Percentiles rank a stretch among this genome's conserved stretches.
These are phyloP conservation scores for Dendrocopos noguchii DNA, from an alignment of 2,113 vertebrate genomes.

Conservation along the genomic window DNA sequence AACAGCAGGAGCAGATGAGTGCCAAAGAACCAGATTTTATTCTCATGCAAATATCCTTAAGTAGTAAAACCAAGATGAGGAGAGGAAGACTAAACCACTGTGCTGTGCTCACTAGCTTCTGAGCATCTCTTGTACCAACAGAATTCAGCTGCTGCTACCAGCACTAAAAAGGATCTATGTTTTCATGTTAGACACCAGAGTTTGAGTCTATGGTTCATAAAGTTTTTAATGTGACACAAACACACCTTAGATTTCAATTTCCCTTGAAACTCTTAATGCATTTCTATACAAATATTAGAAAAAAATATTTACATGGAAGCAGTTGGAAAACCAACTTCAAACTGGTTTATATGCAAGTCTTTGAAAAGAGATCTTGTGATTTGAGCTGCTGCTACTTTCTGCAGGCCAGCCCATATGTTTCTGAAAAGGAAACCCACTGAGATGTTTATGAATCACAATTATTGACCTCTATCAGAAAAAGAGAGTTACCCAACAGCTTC, in stretches of 20 bases:
- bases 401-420: background rate
- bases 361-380: background rate
- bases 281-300: background rate
- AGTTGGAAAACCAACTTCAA: background rate
- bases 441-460: slow-evolving; percentile 35
- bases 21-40: slow-evolving; percentile 56
- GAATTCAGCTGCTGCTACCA: background rate
- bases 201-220: background rate
- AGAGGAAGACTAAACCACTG: background rate
- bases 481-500: slow-evolving; percentile 20
- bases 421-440: slow-evolving; percentile 3
- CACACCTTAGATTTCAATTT: background rate
- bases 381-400: slow-evolving; percentile 19
- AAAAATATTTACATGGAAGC: background rate
- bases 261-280: background rate
- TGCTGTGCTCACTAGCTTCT: background rate
- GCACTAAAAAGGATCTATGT: background rate
- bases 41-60: slow-evolving; percentile 62
- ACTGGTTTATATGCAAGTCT: background rate
- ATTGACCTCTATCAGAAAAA: slow-evolving; percentile 33
- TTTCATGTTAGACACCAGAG: background rate
- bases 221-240: background rate
- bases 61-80: slow-evolving; percentile 43
- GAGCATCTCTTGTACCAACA: background rate
- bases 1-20: slow-evolving; percentile 65